Base-by-base conservation (phyloP, 2,888 invertebrate species). In the Eristalinus aeneus region DNA sequence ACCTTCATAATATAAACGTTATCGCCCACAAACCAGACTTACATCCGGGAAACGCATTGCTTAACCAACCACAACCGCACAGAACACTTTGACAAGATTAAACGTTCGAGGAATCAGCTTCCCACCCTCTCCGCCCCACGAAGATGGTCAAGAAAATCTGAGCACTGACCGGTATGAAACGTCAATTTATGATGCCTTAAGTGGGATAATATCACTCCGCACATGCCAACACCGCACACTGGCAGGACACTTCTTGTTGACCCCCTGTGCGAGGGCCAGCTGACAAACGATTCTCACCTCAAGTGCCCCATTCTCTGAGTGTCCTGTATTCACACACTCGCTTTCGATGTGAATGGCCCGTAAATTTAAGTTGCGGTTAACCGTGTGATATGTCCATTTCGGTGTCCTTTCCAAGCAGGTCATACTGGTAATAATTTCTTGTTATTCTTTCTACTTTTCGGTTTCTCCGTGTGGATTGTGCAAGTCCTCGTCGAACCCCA, bases 151-250 rank as follows among this genome's bases (percentile, higher is more conserved):
- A 69, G 16, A 58, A 80, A 72, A 85, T 75, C 76, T 46, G 46
- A 80, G 72, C 75, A 56, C 27, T 27, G 27, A 5, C 27, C 68
- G 85, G 77, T 81, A 85, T 77, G 81, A 85, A 85, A 81, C 68
- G 76, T 77, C 85, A 73, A 85, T 85, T 85, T 85, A 85, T 85
- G 85, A 77, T 85, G 64, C 64, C 85, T 81, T 85, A 81, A 85
- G 72, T 85, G 75, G 75, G 36, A 64, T 65, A 80, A 75, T 80
- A 72, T 81, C 81, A 68, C 60, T 56, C 46, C 61, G 46, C 61
- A 67, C 56, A 46, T 36, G 31, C 32, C 2, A 4, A 9, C 12
- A 1, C 10, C 27, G 36, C 12, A 60, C 22, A 54, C 39, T 46
- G n/a, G n/a, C 61, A 0, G 16, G 39, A 16, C 39, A 46, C 16